Percentiles rank a stretch among this genome's conserved stretches.
phyloP scores from a whole-genome alignment of 53 echinoderm and acorn worm genomes.

The Holothuria leucospilota region DNA sequence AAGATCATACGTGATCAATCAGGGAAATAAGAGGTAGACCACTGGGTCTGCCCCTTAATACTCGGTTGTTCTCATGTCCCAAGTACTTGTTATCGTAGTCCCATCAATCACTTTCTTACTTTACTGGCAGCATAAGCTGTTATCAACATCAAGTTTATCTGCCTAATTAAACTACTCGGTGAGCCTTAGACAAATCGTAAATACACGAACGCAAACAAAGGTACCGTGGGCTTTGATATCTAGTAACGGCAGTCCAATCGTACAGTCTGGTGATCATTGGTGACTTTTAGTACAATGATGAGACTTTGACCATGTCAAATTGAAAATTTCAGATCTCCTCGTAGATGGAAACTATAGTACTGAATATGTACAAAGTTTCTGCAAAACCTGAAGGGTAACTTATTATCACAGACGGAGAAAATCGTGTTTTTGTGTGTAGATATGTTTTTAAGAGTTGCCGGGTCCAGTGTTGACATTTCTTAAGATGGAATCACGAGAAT shows the following conservation, averaged over 20 bases:
- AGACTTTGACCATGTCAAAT: slow-evolving; percentile 26
- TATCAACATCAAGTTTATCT: slow-evolving; percentile 36
- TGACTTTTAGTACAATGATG: not conserved
- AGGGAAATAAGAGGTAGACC: no score
- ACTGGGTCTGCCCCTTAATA: no score
- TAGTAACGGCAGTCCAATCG: slow-evolving; percentile 15
- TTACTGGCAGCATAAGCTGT: slow-evolving; percentile 16
- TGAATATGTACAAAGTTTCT: not conserved
- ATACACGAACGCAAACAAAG: slow-evolving; percentile 52
- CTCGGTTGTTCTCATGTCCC: not conserved
- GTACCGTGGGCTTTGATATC: slow-evolving; percentile 26
- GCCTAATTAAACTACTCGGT: slow-evolving; percentile 44
- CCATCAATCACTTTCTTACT: slow-evolving; percentile 47
- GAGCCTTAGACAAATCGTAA: slow-evolving; percentile 44
- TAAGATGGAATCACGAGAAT: no score
- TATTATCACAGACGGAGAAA: not conserved
- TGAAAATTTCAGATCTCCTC: not conserved
- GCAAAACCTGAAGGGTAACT: slow-evolving; percentile 9
- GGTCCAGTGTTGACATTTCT: no score
- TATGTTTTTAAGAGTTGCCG: no score
- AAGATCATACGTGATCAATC: no score
- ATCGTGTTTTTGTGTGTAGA: no score
- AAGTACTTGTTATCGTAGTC: slow-evolving; percentile 33
- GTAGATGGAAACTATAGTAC: not conserved
- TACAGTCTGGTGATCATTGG: not conserved